phyloP scores from a whole-genome alignment of 2,113 vertebrate species.

The Cinclus mexicanus region DNA sequence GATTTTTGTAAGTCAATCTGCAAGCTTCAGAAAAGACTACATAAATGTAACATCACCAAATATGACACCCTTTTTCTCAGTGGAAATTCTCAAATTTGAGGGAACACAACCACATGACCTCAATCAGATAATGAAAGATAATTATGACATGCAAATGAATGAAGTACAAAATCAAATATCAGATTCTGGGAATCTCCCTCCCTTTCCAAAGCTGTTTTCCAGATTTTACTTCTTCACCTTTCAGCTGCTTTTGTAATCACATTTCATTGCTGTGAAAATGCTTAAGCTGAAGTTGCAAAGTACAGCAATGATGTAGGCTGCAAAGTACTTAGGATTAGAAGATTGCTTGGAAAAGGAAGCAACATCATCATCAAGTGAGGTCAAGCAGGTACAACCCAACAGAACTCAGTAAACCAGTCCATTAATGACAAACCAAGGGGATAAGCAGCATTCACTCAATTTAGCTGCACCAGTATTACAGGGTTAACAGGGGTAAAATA shows the following conservation, averaged over 20 bases:
- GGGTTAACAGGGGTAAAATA: neutral
- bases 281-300: constrained; percentile 9
- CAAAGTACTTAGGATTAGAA: neutral
- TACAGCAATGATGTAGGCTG: neutral
- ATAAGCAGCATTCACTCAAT: neutral
- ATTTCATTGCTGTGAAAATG: neutral
- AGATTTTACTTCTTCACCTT: neutral
- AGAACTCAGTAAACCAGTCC: neutral
- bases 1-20: neutral
- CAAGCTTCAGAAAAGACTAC: neutral
- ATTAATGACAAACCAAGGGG: neutral
- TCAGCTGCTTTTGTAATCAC: neutral
- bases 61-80: neutral
- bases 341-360: neutral
- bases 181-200: neutral
- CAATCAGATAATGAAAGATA: neutral
- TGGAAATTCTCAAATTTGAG: neutral
- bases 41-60: neutral
- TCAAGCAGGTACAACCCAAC: neutral
- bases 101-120: neutral
- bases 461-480: neutral
- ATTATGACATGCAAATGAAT: neutral
- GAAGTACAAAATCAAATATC: neutral
- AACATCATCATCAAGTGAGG: neutral
- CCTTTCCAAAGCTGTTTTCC: neutral